Percentiles rank a stretch among this genome's conserved stretches.
Evolutionary conservation across 2,113 vertebrate species (phyloP).

Genomic region (Dasyurus viverrinus): DNA sequence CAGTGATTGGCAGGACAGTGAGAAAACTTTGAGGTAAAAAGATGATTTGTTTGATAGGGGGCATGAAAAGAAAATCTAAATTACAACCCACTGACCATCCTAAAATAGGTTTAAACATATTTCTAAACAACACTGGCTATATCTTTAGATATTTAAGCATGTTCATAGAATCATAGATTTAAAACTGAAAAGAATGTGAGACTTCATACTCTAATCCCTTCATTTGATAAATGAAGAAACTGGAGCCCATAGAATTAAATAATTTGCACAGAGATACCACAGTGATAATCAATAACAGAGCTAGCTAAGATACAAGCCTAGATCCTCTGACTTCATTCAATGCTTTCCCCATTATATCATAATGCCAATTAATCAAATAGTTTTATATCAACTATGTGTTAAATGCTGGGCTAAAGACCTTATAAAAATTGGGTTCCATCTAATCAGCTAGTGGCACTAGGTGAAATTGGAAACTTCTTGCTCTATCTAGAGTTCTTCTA

Average conservation of each 20-base stretch:
- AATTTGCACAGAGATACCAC: not conserved
- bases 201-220: not conserved
- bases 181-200: not conserved
- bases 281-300: not conserved
- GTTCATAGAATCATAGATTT: not conserved
- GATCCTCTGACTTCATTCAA: not conserved
- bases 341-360: not conserved
- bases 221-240: not conserved
- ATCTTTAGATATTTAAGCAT: not conserved
- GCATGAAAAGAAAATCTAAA: not conserved
- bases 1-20: not conserved
- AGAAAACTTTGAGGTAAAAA: not conserved
- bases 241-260: not conserved
- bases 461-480: not conserved
- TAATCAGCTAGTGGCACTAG: not conserved
- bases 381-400: not conserved
- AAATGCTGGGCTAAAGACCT: not conserved
- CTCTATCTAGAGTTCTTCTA: not conserved
- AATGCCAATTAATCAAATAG: not conserved
- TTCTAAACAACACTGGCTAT: no score
- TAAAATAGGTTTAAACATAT: no score
- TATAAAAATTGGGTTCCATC: not conserved
- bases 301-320: not conserved
- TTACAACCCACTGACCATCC: no score
- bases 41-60: not conserved